A percentile compares a stretch with the other conserved stretches of the same genome.
phyloP scores from a whole-genome alignment of 1,140 invertebrate genomes.

The Caenorhabditis remanei region DNA sequence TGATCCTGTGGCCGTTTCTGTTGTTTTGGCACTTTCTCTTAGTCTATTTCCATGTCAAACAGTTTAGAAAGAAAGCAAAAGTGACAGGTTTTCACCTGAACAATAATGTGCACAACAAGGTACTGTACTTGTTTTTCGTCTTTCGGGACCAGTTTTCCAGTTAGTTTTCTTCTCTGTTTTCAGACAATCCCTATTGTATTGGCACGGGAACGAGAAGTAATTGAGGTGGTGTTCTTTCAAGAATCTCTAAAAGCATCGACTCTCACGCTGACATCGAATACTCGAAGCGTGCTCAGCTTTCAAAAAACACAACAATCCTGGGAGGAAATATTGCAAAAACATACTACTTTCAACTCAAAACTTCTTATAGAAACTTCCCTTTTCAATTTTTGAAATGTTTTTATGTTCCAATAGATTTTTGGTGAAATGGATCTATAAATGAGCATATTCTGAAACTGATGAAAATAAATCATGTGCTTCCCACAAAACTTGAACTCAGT shows the following conservation, averaged over 20 bases:
- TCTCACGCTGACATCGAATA: too few relatives aligned
- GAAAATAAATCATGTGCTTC: too few relatives aligned
- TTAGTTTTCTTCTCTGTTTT: neutral
- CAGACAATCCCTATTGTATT: neutral
- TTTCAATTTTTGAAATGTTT: too few relatives aligned
- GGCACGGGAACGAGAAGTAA: neutral
- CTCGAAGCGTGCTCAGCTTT: too few relatives aligned
- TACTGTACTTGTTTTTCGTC: slow-evolving; percentile 17
- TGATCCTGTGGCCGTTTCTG: slow-evolving; percentile 45
- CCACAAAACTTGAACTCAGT: too few relatives aligned
- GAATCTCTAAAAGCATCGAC: neutral
- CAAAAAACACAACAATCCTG: too few relatives aligned
- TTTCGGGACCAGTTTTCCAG: slow-evolving; percentile 22
- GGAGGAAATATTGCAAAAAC: too few relatives aligned
- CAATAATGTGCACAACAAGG: slow-evolving; percentile 12
- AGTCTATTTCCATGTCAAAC: slow-evolving; percentile 17
- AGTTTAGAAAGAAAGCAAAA: slow-evolving; percentile 15
- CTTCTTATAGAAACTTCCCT: too few relatives aligned
- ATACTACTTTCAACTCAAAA: too few relatives aligned
- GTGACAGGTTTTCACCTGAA: neutral
- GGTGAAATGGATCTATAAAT: too few relatives aligned
- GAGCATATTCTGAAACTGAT: too few relatives aligned
- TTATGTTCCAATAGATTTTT: too few relatives aligned
- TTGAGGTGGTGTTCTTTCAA: neutral
- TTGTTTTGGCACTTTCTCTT: slow-evolving; percentile 53